Evolutionary conservation across 2,888 invertebrate species (phyloP), one percentile per base, ranked within the genome.

Genomic region (Clistopyga incitator): DNA sequence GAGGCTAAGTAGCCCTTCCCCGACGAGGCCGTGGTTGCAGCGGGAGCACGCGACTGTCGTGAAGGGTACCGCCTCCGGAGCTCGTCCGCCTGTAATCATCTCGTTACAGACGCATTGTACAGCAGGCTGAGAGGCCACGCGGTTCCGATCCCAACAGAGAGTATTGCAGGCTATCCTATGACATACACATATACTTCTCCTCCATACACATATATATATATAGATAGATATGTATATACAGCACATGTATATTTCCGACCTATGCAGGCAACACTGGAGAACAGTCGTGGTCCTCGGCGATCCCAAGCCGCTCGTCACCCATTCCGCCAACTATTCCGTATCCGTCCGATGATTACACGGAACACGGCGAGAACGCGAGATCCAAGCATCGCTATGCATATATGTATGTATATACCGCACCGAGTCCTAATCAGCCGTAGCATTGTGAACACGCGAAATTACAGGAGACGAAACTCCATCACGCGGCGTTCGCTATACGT

Each of bases 31-130:
- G 42, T 59, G 72, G 25, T 45, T 54, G 42, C 6, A 25, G 67
- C 45, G 25, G 45, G 45, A 6, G 25, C 25, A 50, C 42, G 42
- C 45, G 25, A 29, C 47, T 42, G 45, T 25, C 64, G 45, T 67
- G 54, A 56, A 72, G 34, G 56, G 72, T 47, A 78, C 82, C 81
- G 78, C 86, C 77, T 82, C 81, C 77, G 67, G 82, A 65, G 56
- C 82, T 81, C 76, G 82, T 85, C 80, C 88, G 89, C 87, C 89
- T 90, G 91, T 91, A 91, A 91, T 91, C 91, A 91, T 91, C 91
- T 91, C 91, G 91, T 92, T 92, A 91, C 88, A 86, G 87, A 84
- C 84, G 88, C 88, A 91, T 91, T 91, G 91, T 91, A 84, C 83
- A 67, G 25, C 47, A 25, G 68, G 54, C 47, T 50, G 74, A 74